Conservation (phyloP, 2,888 invertebrate genomes). For the Bimastos eiseni region DNA sequence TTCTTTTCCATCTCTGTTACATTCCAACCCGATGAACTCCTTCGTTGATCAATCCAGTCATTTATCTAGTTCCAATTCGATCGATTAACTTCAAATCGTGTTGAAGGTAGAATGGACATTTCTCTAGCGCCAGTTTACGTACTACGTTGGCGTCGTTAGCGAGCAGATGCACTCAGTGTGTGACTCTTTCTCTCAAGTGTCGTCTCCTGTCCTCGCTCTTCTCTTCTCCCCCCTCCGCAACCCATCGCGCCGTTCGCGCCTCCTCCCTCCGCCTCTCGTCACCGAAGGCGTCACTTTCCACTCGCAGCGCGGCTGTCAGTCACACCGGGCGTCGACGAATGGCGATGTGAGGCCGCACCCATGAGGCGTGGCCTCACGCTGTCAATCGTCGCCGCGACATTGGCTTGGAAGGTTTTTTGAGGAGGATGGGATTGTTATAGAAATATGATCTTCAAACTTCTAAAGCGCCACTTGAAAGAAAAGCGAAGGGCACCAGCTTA, state of each 20-base stretch:
- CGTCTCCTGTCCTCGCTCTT: not conserved
- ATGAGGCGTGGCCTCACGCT: not conserved
- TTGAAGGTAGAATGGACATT: not conserved
- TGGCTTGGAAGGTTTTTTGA: not conserved
- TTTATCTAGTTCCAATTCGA: not conserved
- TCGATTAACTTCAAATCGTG: not conserved
- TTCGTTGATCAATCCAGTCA: too few species aligned
- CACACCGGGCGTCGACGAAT: not conserved
- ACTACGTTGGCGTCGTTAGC: too few species aligned
- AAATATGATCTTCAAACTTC: not conserved
- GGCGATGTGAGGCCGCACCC: not conserved
- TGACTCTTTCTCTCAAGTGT: not conserved
- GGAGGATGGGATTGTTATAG: not conserved
- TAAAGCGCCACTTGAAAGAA: too few species aligned
- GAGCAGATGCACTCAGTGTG: too few species aligned
- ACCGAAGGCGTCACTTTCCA: conserved; percentile 1
- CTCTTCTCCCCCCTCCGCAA: not conserved
- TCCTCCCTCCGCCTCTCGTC: not conserved
- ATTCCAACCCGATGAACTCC: too few species aligned
- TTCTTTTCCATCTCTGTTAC: not conserved
- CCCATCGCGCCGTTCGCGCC: too few species aligned
- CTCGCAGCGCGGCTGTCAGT: not conserved
- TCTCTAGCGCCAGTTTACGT: not conserved
- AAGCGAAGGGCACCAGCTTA: too few species aligned
- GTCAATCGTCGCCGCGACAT: not conserved